Base-by-base conservation (phyloP, 2,888 invertebrate genomes). In the Eilema caniola region DNA sequence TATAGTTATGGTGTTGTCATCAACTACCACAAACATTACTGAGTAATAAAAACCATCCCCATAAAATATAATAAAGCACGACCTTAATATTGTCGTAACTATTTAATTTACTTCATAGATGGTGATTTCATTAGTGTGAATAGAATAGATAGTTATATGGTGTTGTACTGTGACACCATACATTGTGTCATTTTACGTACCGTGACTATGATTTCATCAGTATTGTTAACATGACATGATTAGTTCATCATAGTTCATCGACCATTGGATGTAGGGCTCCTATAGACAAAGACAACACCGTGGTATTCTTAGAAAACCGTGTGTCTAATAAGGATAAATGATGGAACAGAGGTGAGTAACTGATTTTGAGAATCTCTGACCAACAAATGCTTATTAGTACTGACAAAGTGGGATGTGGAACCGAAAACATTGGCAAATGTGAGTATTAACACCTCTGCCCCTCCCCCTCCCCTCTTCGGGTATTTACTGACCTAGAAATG, bases 31-130 rank as follows among this genome's bases (percentile, higher is more conserved):
- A 63, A 63, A 33, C 62, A 62, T 62, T 10, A 63, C 41, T 1
- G 25, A 47, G 37, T 47, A 24, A 47, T 25, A 63, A 20, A 28
- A 5, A 24, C 24, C 33, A 33, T 62, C 5, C 37, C 24, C 63
- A 63, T 47, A 63, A 63, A 63, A 47, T 31, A 24, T 47, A n/a
- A 63, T 66, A 57, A 33, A 66, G n/a, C 23, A 33, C 24, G 57
- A 2, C 65, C 23, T 66, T n/a, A 28, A 57, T 31, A 57, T 31
- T 23, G 31, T 8, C 47, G 47, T 47, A 25, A 63, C 63, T 24
- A 41, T 47, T 63, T 59, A 7, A 62, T 53, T 53, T 28, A 24
- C 57, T 33, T n/a, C 60, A 28, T 66, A 23, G 24, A 62, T 62
- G 7, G 37, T 62, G 62, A 62, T 62, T 62, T 62, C 37, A 65